Evolutionary conservation across 1,140 invertebrate genomes (phyloP).

Genomic region (Zaprionus gabonicus): DNA sequence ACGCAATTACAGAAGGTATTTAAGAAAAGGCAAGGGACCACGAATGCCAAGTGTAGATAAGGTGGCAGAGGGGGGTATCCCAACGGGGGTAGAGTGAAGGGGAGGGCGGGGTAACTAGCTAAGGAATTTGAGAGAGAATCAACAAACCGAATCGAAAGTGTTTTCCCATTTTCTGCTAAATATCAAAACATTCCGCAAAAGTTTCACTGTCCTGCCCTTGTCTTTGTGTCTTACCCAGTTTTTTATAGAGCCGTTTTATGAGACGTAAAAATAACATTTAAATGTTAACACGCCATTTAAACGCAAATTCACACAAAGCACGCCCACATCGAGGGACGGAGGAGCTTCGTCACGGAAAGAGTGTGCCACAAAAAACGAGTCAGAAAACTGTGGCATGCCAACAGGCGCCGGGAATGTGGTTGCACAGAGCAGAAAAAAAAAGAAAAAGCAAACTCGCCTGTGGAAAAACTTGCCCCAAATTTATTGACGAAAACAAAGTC

Average conservation of each 20-base stretch:
- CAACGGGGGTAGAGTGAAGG: no score
- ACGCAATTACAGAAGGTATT: constrained; percentile 19
- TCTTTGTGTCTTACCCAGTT: constrained; percentile 20
- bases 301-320: constrained; percentile 62
- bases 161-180: constrained; percentile 36
- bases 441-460: constrained; percentile 9
- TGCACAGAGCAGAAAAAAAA: constrained; percentile 27
- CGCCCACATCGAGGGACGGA: no score
- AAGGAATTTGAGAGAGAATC: neutral
- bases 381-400: constrained; percentile 66
- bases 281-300: constrained; percentile 79
- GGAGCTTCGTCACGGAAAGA: neutral
- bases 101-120: neutral
- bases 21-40: neutral
- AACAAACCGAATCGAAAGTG: constrained; percentile 8
- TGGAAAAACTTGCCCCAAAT: constrained; percentile 63
- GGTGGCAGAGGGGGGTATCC: no score
- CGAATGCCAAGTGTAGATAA: neutral
- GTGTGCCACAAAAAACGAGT: constrained; percentile 40
- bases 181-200: constrained; percentile 57
- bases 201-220: constrained; percentile 24
- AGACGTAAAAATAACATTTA: constrained; percentile 78
- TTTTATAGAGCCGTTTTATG: constrained; percentile 67
- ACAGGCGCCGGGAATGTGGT: constrained; percentile 67
- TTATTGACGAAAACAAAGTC: constrained; percentile 79